Evolutionary conservation across 2,797 vertebrate species (phyloP), one percentile per base, ranked within the genome.

Genomic region (Sciurus vulgaris): DNA sequence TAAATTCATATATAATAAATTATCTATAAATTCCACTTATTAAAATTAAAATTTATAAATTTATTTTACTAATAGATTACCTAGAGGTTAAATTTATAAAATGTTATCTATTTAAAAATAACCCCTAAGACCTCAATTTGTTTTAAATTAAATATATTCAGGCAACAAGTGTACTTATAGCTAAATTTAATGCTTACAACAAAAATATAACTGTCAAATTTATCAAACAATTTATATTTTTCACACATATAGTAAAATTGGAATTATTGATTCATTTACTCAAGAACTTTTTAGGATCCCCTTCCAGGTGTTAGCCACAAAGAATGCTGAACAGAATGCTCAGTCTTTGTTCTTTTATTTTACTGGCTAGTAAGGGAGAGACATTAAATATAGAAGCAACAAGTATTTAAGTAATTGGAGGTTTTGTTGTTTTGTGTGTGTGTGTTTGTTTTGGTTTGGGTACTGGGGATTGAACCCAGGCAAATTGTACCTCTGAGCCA

Each of bases 131-230:
- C 11, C 24, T 89, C 41, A 78, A 83, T 78, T 82, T 51, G 78
- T 69, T 93, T 88, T 77, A 89, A 93, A 81, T 88, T 84, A 91
- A 89, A 63, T 56, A 86, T 41, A 78, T 22, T 3, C 7, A n/a
- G 38, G 47, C 8, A 87, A 26, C 24, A 74, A 54, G 4, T 72
- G 11, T 76, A 33, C 11, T 11, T 70, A 38, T 79, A 18, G 28
- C 18, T 92, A 91, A 82, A 44, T 8, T 74, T 47, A 93, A 86
- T 69, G 2, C 61, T 73, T 86, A 89, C 24, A 65, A 86, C 24
- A 65, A 93, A 92, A 89, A 94, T 38, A 38, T 73, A 89, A 86
- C 30, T 17, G 67, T 26, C 47, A 47, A 28, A 65, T 69, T 70
- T 35, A 51, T 85, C 35, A 49, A 83, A 76, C 88, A 26, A 77